Percentiles rank a stretch among this genome's conserved stretches.
phyloP scores from a whole-genome alignment of 2,113 vertebrate genomes.

The Romanogobio albipinnatus region DNA sequence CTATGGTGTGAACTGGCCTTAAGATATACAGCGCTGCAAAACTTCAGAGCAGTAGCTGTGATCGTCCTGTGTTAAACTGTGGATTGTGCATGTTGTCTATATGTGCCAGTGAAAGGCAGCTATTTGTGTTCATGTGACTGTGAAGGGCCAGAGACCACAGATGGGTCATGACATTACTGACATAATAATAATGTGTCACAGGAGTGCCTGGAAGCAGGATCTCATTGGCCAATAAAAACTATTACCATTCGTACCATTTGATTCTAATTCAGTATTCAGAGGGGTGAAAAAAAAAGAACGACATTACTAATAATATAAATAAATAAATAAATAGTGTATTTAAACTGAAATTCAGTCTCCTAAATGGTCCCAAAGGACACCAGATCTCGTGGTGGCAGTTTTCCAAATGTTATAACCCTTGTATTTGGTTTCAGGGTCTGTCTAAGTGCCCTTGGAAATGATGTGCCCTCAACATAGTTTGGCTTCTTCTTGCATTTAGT shows the following conservation, averaged over 20 bases:
- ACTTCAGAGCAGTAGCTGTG: background rate
- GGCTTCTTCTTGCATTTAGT: conserved; percentile 66
- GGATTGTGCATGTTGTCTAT: background rate
- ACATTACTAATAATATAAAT: too few species aligned
- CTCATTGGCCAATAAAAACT: background rate
- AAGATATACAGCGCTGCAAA: background rate
- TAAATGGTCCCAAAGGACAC: background rate
- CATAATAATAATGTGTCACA: conserved; percentile 43
- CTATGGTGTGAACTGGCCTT: background rate
- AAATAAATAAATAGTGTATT: background rate
- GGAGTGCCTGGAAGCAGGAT: background rate
- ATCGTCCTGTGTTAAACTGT: background rate
- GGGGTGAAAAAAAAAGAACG: background rate
- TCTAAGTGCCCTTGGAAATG: conserved; percentile 53
- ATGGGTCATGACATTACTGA: conserved; percentile 45
- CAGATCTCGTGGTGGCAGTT: background rate
- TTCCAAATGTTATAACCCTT: conserved; percentile 30
- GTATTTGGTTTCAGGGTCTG: conserved; percentile 38
- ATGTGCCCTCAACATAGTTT: conserved; percentile 66
- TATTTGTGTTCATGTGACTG: conserved; percentile 38
- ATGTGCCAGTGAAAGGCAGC: conserved; percentile 27
- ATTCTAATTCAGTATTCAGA: background rate
- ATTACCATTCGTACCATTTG: background rate
- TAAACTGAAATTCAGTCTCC: background rate
- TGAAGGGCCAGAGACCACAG: conserved; percentile 39